Evolutionary conservation across 2,888 invertebrate species (phyloP), one percentile per base, ranked within the genome.

Genomic region (Pterostichus niger): DNA sequence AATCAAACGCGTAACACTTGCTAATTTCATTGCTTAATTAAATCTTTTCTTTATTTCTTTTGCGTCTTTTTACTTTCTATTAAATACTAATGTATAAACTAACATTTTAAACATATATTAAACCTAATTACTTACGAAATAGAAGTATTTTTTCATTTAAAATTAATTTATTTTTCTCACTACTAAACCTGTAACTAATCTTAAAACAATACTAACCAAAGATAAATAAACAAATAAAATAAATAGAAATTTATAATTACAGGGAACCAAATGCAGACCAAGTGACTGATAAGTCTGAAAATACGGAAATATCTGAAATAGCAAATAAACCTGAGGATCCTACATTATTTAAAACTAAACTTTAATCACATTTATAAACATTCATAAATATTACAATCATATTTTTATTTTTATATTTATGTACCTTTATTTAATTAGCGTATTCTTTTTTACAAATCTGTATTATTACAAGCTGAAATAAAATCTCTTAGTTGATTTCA

Each of bases 331-430:
- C 13, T 33, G 82, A 75, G 75, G 82, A 82, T 7, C 11, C 44
- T 17, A 15, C 73, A 17, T 24, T 15, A 79, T 82, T 13, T 82
- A 75, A 82, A 75, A 82, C 82, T 31, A 75, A 82, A 75, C 59
- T 75, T 46, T 82, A 82, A 75, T 52, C 0, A 24, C 24, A 3
- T 24, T 24, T 24, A 24, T 24, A 24, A 24, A 24, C 24, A 24
- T 17, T 17, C 24, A 73, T 73, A 71, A 46, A 44, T 68, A 52
- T 52, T 52, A 80, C 49, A 78, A 75, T 49, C 15, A 75, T 52
- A 75, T 31, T 31, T 31, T 59, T 59, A 31, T 59, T 31, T 31
- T 59, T 35, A 33, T 31, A 59, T 59, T 1, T 3, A 24, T 24
- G 24, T 24, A 24, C 24, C 24, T 24, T 24, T 24, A 24, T 24